phyloP scores from a whole-genome alignment of 1,140 invertebrate genomes.

The Papilio machaon region DNA sequence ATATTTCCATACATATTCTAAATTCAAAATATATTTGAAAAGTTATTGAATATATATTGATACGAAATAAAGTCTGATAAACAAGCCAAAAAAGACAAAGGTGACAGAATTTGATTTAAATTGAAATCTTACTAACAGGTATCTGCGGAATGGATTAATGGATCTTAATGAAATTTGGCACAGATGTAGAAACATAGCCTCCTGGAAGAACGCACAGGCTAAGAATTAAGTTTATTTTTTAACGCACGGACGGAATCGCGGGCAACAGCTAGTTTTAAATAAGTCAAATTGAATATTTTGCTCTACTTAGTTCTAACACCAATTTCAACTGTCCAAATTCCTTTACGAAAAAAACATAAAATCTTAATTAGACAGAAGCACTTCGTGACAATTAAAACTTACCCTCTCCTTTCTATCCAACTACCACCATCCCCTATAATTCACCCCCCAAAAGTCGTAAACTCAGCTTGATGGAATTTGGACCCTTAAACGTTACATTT shows the following conservation, averaged over 20 bases:
- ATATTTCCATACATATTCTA: neutral
- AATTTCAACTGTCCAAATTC: neutral
- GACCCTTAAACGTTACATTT: conserved; percentile 30
- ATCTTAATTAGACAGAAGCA: conserved; percentile 52
- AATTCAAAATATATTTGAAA: neutral
- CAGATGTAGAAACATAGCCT: too few relatives aligned
- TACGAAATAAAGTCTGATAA: neutral
- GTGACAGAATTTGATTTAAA: too few relatives aligned
- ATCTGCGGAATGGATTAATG: too few relatives aligned
- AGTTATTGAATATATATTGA: neutral
- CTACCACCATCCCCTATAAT: conserved; percentile 40
- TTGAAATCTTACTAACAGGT: too few relatives aligned
- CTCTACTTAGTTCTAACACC: neutral
- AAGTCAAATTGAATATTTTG: too few relatives aligned
- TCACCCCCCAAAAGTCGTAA: conserved; percentile 40
- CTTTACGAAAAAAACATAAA: conserved; percentile 36
- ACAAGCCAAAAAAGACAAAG: too few relatives aligned
- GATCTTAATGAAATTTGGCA: too few relatives aligned
- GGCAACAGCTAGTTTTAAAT: too few relatives aligned
- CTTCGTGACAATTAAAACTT: conserved; percentile 53
- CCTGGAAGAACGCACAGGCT: too few relatives aligned
- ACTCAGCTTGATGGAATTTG: conserved; percentile 42
- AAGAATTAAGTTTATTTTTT: too few relatives aligned
- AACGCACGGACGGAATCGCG: too few relatives aligned
- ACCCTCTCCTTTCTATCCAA: neutral